Base-by-base conservation (phyloP, 2,888 invertebrate genomes). In the Agapostemon virescens region DNA sequence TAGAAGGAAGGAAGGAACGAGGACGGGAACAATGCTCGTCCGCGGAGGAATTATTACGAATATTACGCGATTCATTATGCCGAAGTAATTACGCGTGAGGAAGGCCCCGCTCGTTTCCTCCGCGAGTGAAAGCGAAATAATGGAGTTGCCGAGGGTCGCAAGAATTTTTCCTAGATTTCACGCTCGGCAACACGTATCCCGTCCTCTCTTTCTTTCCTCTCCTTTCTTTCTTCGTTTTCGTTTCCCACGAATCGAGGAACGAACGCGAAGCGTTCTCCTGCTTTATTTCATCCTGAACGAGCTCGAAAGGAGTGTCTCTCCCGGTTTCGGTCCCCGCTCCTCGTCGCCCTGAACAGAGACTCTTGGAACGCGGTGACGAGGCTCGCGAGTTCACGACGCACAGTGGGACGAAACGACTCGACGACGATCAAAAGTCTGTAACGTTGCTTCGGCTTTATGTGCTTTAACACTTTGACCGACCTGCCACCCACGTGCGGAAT, bases 71-170 rank as follows among this genome's bases (percentile, higher is more conserved):
- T 83, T 85, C 72, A 81, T 86, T 79, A 83, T 86, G 49, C 7
- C 76, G 71, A 69, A 75, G 84, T 85, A 85, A 85, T 79, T 84
- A 84, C 69, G 86, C 86, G 77, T 68, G 84, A 69, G 36, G 49
- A 30, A 70, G 42, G 61, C 61, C 30, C 30, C 64, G 49, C 49
- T 23, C 58, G 52, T 69, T 33, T 66, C 26, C 23, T 72, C 55
- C 58, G 82, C 71, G 52, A 42, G 70, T 38, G 70, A 79, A 38
- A 33, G 61, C 30, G 52, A 61, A n/a, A 64, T n/a, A 36, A 40
- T 71, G 70, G 49, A 23, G 55, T 30, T n/a, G 58, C 17, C 63
- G 71, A 58, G 63, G 61, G 61, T 45, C 13, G 70, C 63, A 83
- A 81, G 83, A 79, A 77, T 73, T 73, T 74, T 80, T 33, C 80